Evolutionary conservation across 2,888 invertebrate species (phyloP).

Genomic region (Nasonia oneida): DNA sequence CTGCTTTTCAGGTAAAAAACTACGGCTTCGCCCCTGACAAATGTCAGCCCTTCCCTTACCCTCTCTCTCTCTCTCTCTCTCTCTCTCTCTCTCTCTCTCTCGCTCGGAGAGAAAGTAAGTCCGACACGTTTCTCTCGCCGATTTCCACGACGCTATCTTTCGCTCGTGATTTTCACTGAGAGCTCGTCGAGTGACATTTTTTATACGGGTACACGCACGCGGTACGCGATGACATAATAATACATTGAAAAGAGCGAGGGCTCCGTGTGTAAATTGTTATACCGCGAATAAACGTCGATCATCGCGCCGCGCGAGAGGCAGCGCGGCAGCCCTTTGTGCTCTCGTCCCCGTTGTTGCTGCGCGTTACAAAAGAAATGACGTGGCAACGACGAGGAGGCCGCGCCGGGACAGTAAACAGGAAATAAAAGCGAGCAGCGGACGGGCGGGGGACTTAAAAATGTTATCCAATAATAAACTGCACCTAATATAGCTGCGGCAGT

Average conservation of each 20-base stretch:
- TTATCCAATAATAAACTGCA: slow-evolving; percentile 38
- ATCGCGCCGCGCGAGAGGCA: too few species aligned
- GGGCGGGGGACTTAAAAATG: slow-evolving; percentile 20
- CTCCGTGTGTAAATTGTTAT: not conserved
- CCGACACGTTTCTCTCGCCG: slow-evolving; percentile 26
- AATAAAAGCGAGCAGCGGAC: not conserved
- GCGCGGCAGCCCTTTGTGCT: not conserved
- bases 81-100: too few species aligned
- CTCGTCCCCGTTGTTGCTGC: not conserved
- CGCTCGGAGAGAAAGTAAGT: slow-evolving; percentile 19
- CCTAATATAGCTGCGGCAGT: slow-evolving; percentile 28
- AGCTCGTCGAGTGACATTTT: not conserved
- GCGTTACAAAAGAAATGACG: not conserved
- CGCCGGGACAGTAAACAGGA: not conserved
- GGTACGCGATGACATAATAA: not conserved
- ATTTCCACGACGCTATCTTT: slow-evolving; percentile 49
- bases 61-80: too few species aligned
- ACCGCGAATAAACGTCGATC: slow-evolving; percentile 23
- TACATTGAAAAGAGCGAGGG: not conserved
- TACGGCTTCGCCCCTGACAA: slow-evolving; percentile 32
- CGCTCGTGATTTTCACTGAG: slow-evolving; percentile 37
- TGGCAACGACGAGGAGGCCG: too few species aligned
- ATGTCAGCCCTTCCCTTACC: slow-evolving; percentile 36
- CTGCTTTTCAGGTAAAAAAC: slow-evolving; percentile 37
- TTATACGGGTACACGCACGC: not conserved